Evolutionary conservation across 35 echinoderm and acorn worm genomes (phyloP).

Genomic region (Heliocidaris tuberculata): DNA sequence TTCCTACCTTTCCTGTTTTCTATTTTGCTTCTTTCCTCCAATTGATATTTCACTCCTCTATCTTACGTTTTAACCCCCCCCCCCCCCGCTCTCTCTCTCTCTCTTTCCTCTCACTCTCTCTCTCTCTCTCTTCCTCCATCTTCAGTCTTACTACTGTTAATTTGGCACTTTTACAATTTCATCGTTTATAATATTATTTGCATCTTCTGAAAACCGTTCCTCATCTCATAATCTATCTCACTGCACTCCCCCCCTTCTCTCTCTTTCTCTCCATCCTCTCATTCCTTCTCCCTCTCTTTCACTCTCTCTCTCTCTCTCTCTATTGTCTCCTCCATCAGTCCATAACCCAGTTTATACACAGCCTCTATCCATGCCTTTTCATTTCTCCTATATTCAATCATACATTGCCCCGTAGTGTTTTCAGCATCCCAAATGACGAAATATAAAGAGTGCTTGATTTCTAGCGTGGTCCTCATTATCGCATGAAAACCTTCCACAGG

Average conservation of each 20-base stretch:
- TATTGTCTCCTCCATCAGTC: background rate
- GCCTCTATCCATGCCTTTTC: slow-evolving; percentile 8
- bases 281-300: background rate
- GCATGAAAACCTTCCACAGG: background rate
- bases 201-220: too few relatives aligned
- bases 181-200: too few relatives aligned
- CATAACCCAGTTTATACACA: background rate
- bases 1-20: too few relatives aligned
- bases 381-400: slow-evolving; percentile 28
- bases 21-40: too few relatives aligned
- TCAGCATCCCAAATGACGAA: background rate
- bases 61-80: too few relatives aligned
- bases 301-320: background rate
- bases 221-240: too few relatives aligned
- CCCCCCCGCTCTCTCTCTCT: too few relatives aligned
- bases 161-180: too few relatives aligned
- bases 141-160: too few relatives aligned
- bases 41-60: too few relatives aligned
- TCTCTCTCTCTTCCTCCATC: too few relatives aligned
- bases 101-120: too few relatives aligned
- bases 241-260: background rate
- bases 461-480: background rate
- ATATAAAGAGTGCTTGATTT: background rate
- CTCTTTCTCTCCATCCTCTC: background rate
- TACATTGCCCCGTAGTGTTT: slow-evolving; percentile 6